Base-by-base conservation (phyloP, 1,140 invertebrate species). In the Pemphigus obesinymphae region DNA sequence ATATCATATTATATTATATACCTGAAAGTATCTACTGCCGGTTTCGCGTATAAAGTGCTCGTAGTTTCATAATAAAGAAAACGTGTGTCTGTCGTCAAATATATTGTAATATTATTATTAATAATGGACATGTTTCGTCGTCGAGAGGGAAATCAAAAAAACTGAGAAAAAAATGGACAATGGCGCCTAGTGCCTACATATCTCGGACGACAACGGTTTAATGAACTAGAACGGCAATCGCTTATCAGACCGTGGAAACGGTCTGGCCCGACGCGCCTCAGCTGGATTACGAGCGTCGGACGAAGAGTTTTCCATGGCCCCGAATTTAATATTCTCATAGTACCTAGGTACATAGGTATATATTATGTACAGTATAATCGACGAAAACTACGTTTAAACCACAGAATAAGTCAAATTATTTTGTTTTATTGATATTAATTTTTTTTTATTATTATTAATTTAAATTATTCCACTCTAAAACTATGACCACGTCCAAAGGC, bases 191-290 rank as follows among this genome's bases (percentile, higher is more conserved):
- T 23, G 13, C n/a, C 13, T 34, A 13, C 5, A 26, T 13, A 48
- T 48, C 2, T 26, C 13, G 5, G 37, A 70, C 37, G 26, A 37
- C 8, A 37, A 61, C 45, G 76, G 76, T 80, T 43, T 63, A 80
- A 80, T 80, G 76, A 63, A 80, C 55, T 78, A 78, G 50, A 58
- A 78, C 72, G 23, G 34, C 34, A 37, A 34, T 55, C 76, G 55
- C 31, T 80, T 80, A 80, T 80, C 53, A 80, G 76, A 80, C 55
- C 76, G 76, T 80, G 76, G 76, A 80, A 80, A 80, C 76, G 58
- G 73, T 76, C 58, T n/a, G n/a, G 50, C 37, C 76, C 15, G 70
- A 73, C 70, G 70, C 26, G 70, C 29, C 43, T 43, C 40, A 23
- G 17, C 23, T 23, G 29, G 66, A 70, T 70, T 43, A 43, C 11